phyloP scores from a whole-genome alignment of 2,113 vertebrate species.

The Odocoileus virginianus region DNA sequence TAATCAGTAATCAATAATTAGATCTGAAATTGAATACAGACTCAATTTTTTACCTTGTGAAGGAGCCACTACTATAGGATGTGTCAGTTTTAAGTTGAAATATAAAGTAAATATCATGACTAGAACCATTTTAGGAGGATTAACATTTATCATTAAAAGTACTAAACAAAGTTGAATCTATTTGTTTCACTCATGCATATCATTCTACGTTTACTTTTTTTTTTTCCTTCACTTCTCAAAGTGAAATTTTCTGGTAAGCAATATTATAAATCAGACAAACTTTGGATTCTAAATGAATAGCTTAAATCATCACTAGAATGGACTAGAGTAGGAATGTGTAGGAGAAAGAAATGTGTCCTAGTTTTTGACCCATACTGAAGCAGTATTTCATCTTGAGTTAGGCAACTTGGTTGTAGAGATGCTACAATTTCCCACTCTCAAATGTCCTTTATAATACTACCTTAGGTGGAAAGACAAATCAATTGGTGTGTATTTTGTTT shows the following conservation, averaged over 20 bases:
- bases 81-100: neutral
- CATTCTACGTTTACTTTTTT: neutral
- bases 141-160: slow-evolving; percentile 24
- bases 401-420: neutral
- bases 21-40: neutral
- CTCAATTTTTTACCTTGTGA: neutral
- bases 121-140: neutral
- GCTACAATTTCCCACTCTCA: neutral
- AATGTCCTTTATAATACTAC: neutral
- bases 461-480: neutral
- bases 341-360: neutral
- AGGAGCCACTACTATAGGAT: neutral
- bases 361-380: neutral
- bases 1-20: slow-evolving; percentile 26
- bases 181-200: neutral
- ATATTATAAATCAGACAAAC: slow-evolving; percentile 11
- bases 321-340: neutral
- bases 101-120: neutral
- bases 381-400: neutral
- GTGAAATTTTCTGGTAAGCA: slow-evolving; percentile 11
- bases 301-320: neutral
- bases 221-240: slow-evolving; percentile 30
- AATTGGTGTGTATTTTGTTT: neutral
- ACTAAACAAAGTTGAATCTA: neutral
- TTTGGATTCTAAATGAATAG: slow-evolving; percentile 21